Percentiles rank a stretch among this genome's conserved stretches.
These are phyloP conservation scores for Hemibagrus wyckioides DNA, from an alignment of 2,113 vertebrate species.

Conservation along the genomic window DNA sequence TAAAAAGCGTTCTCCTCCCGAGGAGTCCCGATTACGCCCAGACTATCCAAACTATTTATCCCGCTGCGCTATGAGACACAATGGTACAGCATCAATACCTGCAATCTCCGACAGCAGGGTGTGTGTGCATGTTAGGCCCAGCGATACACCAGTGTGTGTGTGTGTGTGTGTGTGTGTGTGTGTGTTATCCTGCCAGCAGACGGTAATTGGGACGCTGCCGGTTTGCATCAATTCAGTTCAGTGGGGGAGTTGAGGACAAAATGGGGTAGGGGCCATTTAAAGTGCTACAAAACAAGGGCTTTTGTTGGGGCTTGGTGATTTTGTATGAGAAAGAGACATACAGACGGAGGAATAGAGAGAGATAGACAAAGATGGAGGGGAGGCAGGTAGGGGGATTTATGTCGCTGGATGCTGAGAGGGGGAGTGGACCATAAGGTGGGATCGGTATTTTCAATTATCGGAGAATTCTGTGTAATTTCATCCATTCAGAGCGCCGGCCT, in stretches of 20 bases:
- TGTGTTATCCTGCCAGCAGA: constrained; percentile 61
- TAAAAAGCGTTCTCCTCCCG: constrained; percentile 73
- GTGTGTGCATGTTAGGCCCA: constrained; percentile 46
- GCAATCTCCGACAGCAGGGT: constrained; percentile 68
- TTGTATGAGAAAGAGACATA: constrained; percentile 28
- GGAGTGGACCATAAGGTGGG: constrained; percentile 60
- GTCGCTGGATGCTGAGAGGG: constrained; percentile 45
- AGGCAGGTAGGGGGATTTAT: constrained; percentile 22
- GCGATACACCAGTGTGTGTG: constrained; percentile 60
- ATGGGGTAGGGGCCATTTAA: constrained; percentile 56
- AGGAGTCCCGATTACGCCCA: constrained; percentile 71
- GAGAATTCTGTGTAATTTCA: constrained; percentile 76
- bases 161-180: constrained; percentile 34
- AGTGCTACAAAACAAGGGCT: constrained; percentile 44
- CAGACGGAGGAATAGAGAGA: constrained; percentile 4
- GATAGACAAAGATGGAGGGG: constrained; percentile 27
- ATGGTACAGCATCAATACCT: constrained; percentile 75
- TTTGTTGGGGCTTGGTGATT: constrained; percentile 46
- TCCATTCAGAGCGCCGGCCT: constrained; percentile 68
- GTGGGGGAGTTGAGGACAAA: constrained; percentile 66
- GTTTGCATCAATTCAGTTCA: constrained; percentile 73
- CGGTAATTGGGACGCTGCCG: constrained; percentile 65
- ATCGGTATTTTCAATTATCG: constrained; percentile 76
- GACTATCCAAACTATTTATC: constrained; percentile 69
- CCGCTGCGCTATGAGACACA: constrained; percentile 69